Conservation (phyloP, 1,140 invertebrate species). For the Pantala flavescens region DNA sequence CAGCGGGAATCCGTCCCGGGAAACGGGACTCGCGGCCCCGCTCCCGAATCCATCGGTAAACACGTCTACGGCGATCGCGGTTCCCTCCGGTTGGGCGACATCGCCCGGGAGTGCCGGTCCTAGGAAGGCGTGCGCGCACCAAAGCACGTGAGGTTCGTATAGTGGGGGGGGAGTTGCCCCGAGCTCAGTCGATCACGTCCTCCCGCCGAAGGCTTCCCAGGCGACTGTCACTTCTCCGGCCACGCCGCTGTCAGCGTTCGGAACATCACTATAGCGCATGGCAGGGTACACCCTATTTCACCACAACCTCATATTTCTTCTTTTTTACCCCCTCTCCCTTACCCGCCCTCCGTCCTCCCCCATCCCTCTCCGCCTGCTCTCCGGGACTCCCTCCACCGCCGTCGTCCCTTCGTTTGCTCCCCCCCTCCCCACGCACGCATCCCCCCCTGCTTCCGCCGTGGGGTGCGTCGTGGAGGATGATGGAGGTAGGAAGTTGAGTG, state of each 20-base stretch:
- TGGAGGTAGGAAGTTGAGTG: background rate
- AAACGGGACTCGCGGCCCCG: no score
- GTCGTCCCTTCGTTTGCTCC: background rate
- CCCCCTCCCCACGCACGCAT: background rate
- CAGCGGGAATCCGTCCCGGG: no score
- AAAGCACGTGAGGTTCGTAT: background rate
- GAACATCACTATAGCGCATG: constrained; percentile 4
- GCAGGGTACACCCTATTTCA: constrained; percentile 3
- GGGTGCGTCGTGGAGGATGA: background rate
- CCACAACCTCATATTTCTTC: constrained; percentile 5
- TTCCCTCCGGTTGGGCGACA: background rate
- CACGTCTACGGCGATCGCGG: background rate
- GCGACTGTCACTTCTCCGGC: background rate
- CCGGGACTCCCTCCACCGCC: no score
- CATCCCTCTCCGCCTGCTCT: background rate
- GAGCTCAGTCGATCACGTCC: background rate
- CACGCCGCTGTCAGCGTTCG: constrained; percentile 5
- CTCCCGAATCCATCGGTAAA: background rate
- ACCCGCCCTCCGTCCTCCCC: background rate
- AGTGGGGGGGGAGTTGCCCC: background rate
- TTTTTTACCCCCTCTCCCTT: background rate
- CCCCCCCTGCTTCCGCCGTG: background rate
- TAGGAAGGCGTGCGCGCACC: background rate
- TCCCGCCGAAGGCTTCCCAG: background rate
- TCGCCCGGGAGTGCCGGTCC: background rate